Base-by-base conservation (phyloP, 35 echinoderm and acorn worm species). In the Lytechinus pictus region DNA sequence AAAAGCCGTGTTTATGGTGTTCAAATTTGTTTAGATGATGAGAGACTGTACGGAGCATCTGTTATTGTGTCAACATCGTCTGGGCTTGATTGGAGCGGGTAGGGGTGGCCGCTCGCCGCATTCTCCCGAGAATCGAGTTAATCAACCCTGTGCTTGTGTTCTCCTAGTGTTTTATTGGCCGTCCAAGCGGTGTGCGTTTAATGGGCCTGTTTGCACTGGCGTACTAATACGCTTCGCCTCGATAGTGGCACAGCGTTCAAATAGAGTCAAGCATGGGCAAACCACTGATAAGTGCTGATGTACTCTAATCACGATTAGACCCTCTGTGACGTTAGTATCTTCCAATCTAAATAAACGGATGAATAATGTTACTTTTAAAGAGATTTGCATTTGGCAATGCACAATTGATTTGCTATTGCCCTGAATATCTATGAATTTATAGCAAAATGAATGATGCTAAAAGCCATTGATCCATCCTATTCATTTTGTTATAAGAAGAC, bases 1-100 rank as follows among this genome's bases (percentile, higher is more conserved):
- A 71, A 71, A 71, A 71, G 61, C 61, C 14, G 61, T 71, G 61
- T 71, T 71, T 71, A 71, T 71, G 24, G 28, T 29, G 27, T 10
- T 89, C 87, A 89, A 33, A 89, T 89, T 89, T 89, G 87, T 53
- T 52, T 89, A 89, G 87, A 89, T 29, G 87, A 89, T 33, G 87
- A 89, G 87, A 89, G 87, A 19, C 87, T 8, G 87, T 33, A 33
- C 28, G 28, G 87, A 89, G 87, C 87, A 89, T 89, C 87, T 89
- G 87, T 27, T 4, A 53, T 52, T 89, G 87, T 44, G 87, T 53
- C 28, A 89, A 89, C 87, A 89, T 33, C 27, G 87, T 33, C 52
- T 28, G 28, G 87, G 28, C 87, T 33, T 53, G 28, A 89, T 53
- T 89, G 27, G 87, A 89, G 87, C 52, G 87, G 28, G 87, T 9